phyloP scores from a whole-genome alignment of 2,797 vertebrate genomes.

The Arrhamphus sclerolepis region DNA sequence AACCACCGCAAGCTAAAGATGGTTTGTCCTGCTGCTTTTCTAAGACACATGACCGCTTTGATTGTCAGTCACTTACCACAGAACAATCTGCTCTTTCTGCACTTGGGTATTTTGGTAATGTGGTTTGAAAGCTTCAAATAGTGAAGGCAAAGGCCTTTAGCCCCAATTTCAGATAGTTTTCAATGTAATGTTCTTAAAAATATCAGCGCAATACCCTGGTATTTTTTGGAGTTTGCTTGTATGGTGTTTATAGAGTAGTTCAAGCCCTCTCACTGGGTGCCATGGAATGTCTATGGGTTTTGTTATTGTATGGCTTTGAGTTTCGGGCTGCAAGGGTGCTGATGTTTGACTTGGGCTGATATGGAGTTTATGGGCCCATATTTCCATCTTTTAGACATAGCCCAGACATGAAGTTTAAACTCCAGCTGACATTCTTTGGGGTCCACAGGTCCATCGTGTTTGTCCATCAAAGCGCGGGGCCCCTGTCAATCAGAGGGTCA shows the following conservation, averaged over 20 bases:
- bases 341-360: slow-evolving; percentile 75
- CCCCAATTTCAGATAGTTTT: slow-evolving; percentile 42
- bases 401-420: slow-evolving; percentile 43
- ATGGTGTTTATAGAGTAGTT: slow-evolving; percentile 69
- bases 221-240: slow-evolving; percentile 51
- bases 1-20: slow-evolving; percentile 36
- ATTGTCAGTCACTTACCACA: slow-evolving; percentile 67
- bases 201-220: slow-evolving; percentile 29
- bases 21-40: slow-evolving; percentile 61
- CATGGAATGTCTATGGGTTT: slow-evolving; percentile 62
- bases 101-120: slow-evolving; percentile 64
- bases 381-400: slow-evolving; percentile 55
- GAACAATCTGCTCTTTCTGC: slow-evolving; percentile 62
- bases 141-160: slow-evolving; percentile 43
- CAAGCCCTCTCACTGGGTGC: slow-evolving; percentile 64
- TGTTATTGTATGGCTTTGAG: slow-evolving; percentile 73
- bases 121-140: slow-evolving; percentile 51
- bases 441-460: slow-evolving; percentile 33
- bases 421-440: slow-evolving; percentile 39
- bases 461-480: slow-evolving; percentile 55
- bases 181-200: slow-evolving; percentile 56
- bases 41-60: slow-evolving; percentile 52
- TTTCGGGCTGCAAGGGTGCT: slow-evolving; percentile 66
- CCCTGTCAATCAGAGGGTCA: slow-evolving; percentile 70
- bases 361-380: slow-evolving; percentile 38